These are phyloP conservation scores for Danio tinwini DNA, from an alignment of 2,797 vertebrate genomes.

Conservation along the genomic window DNA sequence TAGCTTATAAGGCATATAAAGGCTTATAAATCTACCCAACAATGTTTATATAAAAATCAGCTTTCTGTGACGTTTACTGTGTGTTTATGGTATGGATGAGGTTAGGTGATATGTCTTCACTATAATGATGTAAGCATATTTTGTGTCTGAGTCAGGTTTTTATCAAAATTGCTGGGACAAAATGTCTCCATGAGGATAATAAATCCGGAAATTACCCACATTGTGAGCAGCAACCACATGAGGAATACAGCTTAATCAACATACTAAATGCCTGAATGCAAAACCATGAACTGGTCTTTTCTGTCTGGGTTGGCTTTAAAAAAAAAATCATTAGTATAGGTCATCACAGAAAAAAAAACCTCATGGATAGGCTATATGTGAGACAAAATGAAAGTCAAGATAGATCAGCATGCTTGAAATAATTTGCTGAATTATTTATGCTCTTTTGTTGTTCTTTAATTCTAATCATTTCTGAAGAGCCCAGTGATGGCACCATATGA, in stretches of 20 bases:
- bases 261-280: neutral
- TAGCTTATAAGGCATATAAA: too few relatives aligned
- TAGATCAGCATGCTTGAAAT: neutral
- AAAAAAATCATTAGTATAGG: neutral
- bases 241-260: neutral
- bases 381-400: neutral
- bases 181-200: neutral
- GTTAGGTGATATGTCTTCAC: too few relatives aligned
- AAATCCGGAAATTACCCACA: constrained; percentile 14
- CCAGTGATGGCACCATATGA: neutral
- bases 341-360: neutral
- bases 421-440: neutral
- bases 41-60: too few relatives aligned
- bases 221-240: neutral
- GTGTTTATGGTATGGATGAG: too few relatives aligned
- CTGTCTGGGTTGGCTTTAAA: too few relatives aligned
- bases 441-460: neutral
- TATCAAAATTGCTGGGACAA: neutral
- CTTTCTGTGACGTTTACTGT: too few relatives aligned
- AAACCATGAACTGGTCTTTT: too few relatives aligned
- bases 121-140: too few relatives aligned
- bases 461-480: neutral
- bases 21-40: too few relatives aligned
- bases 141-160: neutral
- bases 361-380: neutral